Base-by-base conservation (phyloP, 2,797 vertebrate genomes). In the Dryobates pubescens region DNA sequence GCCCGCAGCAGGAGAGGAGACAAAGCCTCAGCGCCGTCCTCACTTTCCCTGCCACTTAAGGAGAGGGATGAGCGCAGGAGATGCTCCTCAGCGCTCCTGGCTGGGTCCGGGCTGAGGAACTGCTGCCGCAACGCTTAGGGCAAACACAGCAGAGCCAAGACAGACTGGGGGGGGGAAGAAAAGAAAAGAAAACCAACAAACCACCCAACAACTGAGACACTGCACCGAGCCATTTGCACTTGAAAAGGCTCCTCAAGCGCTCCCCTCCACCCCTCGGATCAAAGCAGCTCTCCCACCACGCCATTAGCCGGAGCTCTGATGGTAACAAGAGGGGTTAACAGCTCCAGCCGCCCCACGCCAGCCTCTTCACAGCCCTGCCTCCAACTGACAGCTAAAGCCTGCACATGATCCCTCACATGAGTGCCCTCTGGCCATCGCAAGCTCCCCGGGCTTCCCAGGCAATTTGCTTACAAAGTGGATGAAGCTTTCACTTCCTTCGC, bases 271-370 rank as follows among this genome's bases (percentile, higher is more conserved):
- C 93, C 85, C 82, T 82, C 71, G 88, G 92, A 94, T 95, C 94
- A 96, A 96, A 96, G 94, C 63, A 3, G 82, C 84, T 93, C 93
- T 96, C 88, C 93, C 92, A 89, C 84, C 86, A 85, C 2, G 87
- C 90, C 85, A 95, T 95, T 95, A 95, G 95, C 93, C 14, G 70
- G 41, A 75, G 76, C 94, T 95, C 87, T 93, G 92, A 93, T 93
- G 65, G 89, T 64, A 92, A 96, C 89, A 90, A 91, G 94, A 95
- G 95, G 94, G 92, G 89, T 93, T 94, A 94, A 94, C 76, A 95
- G 91, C 85, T 94, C 84, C 92, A 77, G 77, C 78, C 88, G 82
- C 89, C 88, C 86, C 91, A 86, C 93, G 83, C 93, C 75, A 90
- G 90, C 82, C 86, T 95, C 82, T 71, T 77, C 87, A 87, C 82